Percentiles rank a stretch among this genome's conserved stretches.
Conservation (phyloP, 1,140 invertebrate genomes). For the Harlomillsia oculata region DNA sequence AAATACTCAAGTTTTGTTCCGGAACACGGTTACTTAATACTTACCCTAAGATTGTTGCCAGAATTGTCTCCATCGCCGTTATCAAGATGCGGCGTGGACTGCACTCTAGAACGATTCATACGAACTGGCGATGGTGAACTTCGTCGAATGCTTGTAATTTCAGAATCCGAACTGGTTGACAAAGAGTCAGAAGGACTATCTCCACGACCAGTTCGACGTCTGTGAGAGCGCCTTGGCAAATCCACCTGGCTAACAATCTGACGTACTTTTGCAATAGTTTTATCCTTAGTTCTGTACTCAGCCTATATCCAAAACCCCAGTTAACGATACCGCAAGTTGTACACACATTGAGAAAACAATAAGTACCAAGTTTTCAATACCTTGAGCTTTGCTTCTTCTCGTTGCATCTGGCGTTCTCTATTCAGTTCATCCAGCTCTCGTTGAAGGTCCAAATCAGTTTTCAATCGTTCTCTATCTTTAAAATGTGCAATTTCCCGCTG, state of each 20-base stretch:
- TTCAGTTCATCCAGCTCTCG: constrained; percentile 22
- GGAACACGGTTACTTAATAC: no score
- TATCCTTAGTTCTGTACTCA: constrained; percentile 28
- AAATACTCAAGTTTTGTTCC: no score
- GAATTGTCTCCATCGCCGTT: no score
- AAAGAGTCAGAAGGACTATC: background rate
- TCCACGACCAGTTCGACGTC: background rate
- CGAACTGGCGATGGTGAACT: no score
- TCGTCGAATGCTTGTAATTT: background rate
- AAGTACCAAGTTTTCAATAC: no score
- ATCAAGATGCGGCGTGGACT: constrained; percentile 27
- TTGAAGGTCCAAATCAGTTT: constrained; percentile 28
- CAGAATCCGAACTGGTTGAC: constrained; percentile 29
- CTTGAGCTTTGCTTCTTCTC: constrained; percentile 28
- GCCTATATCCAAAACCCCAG: constrained; percentile 9
- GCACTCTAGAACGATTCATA: constrained; percentile 47
- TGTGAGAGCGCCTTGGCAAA: background rate
- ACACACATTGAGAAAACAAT: background rate
- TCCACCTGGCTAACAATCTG: constrained; percentile 12
- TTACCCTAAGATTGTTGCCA: no score
- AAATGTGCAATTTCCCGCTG: constrained; percentile 49
- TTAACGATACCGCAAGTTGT: no score
- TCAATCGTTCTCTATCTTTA: constrained; percentile 22
- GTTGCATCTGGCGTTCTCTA: constrained; percentile 11
- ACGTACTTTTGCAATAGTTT: constrained; percentile 24